Conservation (phyloP, 2,888 invertebrate species). For the Pemphredon lugubris region DNA sequence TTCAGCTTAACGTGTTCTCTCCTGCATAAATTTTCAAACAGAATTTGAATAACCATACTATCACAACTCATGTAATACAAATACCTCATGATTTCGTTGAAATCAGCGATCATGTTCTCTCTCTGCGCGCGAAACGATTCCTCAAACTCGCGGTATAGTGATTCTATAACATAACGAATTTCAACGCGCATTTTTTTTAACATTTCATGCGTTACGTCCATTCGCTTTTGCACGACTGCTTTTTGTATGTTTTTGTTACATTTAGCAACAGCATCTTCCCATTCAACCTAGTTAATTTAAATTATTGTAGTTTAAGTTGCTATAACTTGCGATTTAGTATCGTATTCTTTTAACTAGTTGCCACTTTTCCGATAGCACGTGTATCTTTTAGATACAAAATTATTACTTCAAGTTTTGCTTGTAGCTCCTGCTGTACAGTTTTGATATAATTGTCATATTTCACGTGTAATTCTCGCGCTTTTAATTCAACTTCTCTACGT, state of each 20-base stretch:
- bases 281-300: conserved; percentile 48
- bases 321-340: background rate
- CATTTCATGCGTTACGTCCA: conserved; percentile 64
- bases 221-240: conserved; percentile 63
- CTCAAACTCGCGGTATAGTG: conserved; percentile 66
- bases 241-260: conserved; percentile 60
- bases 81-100: conserved; percentile 73
- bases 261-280: conserved; percentile 47
- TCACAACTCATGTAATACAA: background rate
- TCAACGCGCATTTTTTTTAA: conserved; percentile 68
- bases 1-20: conserved; percentile 59
- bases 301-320: background rate
- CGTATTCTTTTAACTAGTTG: background rate
- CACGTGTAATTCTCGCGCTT: conserved; percentile 47
- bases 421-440: conserved; percentile 53
- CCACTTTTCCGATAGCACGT: background rate
- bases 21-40: conserved; percentile 39
- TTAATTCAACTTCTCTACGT: conserved; percentile 58
- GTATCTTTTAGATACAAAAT: conserved; percentile 4
- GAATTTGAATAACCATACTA: background rate
- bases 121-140: conserved; percentile 55
- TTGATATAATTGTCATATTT: conserved; percentile 60
- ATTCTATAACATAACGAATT: conserved; percentile 59
- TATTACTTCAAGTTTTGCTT: conserved; percentile 63
- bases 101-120: conserved; percentile 71